phyloP scores from a whole-genome alignment of 2,113 vertebrate species.

The Lophochroa leadbeateri region DNA sequence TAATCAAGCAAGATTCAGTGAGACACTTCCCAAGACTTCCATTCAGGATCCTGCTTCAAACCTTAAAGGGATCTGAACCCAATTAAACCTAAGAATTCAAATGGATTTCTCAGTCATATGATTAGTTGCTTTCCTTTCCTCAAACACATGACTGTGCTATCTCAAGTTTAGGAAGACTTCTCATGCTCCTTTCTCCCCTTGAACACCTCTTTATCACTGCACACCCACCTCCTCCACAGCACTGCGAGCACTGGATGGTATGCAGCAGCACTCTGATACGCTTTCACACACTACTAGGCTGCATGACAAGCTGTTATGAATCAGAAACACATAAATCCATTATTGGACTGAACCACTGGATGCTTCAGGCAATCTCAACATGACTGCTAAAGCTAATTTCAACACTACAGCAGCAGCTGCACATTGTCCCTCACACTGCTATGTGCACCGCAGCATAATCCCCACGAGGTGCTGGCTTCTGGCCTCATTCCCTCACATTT shows the following conservation, averaged over 20 bases:
- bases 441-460: neutral
- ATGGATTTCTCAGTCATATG: neutral
- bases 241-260: neutral
- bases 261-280: neutral
- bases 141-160: neutral
- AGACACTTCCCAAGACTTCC: neutral
- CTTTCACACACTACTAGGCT: neutral
- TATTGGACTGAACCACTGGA: neutral
- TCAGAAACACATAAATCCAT: neutral
- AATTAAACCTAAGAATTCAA: neutral
- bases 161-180: neutral
- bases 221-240: neutral
- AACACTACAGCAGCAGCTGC: constrained; percentile 6
- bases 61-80: neutral
- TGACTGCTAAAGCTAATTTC: neutral
- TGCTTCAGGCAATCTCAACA: neutral
- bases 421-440: neutral
- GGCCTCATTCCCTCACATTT: neutral
- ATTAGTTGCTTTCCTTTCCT: neutral
- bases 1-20: neutral
- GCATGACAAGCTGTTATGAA: constrained; percentile 19
- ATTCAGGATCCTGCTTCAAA: neutral
- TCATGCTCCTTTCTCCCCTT: neutral
- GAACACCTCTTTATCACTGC: neutral
- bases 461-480: neutral